Evolutionary conservation across 2,113 vertebrate genomes (phyloP).

Genomic region (Ageneiosus marmoratus): DNA sequence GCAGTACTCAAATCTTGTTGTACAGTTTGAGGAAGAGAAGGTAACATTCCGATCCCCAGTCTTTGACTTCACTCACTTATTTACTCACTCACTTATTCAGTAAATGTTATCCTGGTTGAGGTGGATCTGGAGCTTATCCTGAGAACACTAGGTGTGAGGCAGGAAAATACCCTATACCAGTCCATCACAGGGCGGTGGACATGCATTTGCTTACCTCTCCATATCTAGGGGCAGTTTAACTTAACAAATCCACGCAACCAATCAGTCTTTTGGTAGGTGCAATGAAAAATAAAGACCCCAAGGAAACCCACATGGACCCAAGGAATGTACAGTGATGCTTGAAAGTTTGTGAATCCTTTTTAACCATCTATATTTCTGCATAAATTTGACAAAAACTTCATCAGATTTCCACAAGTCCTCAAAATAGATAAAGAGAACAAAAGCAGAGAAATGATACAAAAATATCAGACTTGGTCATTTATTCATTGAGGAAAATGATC

Average conservation of each 20-base stretch:
- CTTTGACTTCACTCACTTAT: background rate
- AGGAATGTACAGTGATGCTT: background rate
- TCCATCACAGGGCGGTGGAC: background rate
- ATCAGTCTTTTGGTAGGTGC: background rate
- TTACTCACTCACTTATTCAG: too few species aligned
- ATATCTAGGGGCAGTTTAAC: background rate
- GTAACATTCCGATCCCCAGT: slow-evolving; percentile 58
- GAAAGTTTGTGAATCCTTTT: too few species aligned
- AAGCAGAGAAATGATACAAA: too few species aligned
- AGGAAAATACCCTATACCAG: background rate
- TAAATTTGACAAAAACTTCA: too few species aligned
- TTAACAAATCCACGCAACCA: background rate
- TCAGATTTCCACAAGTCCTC: too few species aligned
- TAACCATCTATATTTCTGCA: too few species aligned
- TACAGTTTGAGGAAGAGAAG: slow-evolving; percentile 81
- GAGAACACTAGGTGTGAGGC: background rate
- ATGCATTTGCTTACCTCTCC: background rate
- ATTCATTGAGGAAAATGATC: too few species aligned
- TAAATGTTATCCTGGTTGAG: background rate
- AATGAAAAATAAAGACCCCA: background rate
- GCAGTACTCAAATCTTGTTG: slow-evolving; percentile 63
- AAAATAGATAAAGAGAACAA: too few species aligned
- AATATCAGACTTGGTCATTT: too few species aligned
- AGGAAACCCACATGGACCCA: background rate
- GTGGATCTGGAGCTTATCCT: background rate